A percentile compares a stretch with the other conserved stretches of the same genome.
phyloP scores from a whole-genome alignment of 2,888 invertebrate species.

The Tenodera sinensis region DNA sequence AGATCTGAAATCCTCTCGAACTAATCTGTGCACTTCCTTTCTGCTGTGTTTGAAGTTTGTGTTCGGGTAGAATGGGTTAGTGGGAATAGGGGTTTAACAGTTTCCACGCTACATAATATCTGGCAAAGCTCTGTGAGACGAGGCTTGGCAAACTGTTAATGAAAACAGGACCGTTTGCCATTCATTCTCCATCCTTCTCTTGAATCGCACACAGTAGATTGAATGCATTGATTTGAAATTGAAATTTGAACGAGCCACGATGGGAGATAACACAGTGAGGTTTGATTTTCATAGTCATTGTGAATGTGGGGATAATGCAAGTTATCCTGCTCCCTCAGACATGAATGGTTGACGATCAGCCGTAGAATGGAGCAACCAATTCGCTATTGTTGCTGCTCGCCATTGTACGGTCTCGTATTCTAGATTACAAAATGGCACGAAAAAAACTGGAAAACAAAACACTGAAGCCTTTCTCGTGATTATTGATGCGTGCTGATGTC shows the following conservation, averaged over 20 bases:
- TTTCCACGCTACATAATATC: no score
- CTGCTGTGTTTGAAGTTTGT: neutral
- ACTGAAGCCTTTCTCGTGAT: neutral
- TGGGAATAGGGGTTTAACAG: neutral
- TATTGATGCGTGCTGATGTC: neutral
- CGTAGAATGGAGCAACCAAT: neutral
- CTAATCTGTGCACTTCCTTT: no score
- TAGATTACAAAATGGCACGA: neutral
- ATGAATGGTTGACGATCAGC: neutral
- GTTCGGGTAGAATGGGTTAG: neutral
- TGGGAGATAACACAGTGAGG: neutral
- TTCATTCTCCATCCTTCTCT: neutral
- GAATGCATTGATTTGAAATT: neutral
- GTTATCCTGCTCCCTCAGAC: neutral
- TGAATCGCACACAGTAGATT: neutral
- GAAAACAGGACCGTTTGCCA: neutral
- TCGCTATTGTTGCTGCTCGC: neutral
- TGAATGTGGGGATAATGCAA: neutral
- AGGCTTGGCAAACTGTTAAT: neutral
- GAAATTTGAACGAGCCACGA: neutral
- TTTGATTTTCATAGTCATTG: neutral
- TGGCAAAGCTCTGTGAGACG: neutral
- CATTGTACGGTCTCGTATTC: neutral
- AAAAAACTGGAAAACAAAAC: neutral
- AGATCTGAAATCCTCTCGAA: no score